Percentiles rank a stretch among this genome's conserved stretches.
phyloP scores from a whole-genome alignment of 1,140 invertebrate genomes.

The Rhynchophorus ferrugineus region DNA sequence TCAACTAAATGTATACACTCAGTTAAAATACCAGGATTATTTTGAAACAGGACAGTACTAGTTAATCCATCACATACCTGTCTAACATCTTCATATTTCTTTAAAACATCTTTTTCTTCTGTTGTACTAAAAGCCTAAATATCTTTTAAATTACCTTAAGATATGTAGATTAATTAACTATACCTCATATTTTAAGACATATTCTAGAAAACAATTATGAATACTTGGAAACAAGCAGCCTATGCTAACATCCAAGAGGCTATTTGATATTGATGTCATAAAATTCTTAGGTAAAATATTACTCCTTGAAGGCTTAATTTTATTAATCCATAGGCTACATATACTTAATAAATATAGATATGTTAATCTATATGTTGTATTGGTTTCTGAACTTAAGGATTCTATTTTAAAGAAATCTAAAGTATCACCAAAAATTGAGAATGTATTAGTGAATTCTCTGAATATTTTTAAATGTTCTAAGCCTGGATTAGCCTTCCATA shows the following conservation, averaged over 20 bases:
- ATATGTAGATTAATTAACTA: no score
- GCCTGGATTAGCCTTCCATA: constrained; percentile 24
- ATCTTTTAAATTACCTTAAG: no score
- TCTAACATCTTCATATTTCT: constrained; percentile 41
- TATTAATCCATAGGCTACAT: constrained; percentile 28
- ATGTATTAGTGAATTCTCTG: constrained; percentile 31
- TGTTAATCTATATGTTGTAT: constrained; percentile 26
- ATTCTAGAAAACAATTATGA: constrained; percentile 32
- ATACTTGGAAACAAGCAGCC: constrained; percentile 35
- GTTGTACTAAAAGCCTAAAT: constrained; percentile 27
- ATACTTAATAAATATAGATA: constrained; percentile 34
- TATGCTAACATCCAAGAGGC: constrained; percentile 36
- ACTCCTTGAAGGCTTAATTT: constrained; percentile 30
- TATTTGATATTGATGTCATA: constrained; percentile 35
- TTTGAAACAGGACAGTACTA: constrained; percentile 42
- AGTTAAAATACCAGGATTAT: constrained; percentile 35
- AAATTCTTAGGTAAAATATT: constrained; percentile 35
- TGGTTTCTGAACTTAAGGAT: constrained; percentile 30
- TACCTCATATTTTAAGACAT: constrained; percentile 22
- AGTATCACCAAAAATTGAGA: constrained; percentile 39
- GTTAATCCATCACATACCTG: constrained; percentile 45
- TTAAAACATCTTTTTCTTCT: constrained; percentile 29
- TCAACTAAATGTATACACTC: constrained; percentile 40
- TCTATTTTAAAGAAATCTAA: constrained; percentile 44
- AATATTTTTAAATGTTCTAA: constrained; percentile 17